These are phyloP conservation scores for Cynaeus angustus DNA, from an alignment of 2,888 invertebrate species.

Conservation along the genomic window DNA sequence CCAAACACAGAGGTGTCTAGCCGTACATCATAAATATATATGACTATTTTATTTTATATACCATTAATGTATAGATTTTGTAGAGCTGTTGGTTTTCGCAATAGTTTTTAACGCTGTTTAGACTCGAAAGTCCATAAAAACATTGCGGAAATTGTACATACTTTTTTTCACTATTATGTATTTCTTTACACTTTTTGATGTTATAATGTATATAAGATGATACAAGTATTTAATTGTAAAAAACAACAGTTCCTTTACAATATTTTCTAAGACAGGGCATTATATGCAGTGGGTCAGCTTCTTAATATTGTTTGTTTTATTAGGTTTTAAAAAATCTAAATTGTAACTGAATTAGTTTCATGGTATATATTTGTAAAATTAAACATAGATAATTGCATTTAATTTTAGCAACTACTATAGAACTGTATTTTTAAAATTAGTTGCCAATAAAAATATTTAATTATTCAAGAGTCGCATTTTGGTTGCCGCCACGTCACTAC, in stretches of 20 bases:
- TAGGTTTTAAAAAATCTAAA: constrained; percentile 30
- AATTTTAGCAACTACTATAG: constrained; percentile 47
- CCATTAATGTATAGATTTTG: constrained; percentile 51
- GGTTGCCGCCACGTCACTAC: not conserved
- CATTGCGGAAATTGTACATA: constrained; percentile 45
- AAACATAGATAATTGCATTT: constrained; percentile 51
- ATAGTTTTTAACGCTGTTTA: constrained; percentile 26
- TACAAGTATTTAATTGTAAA: constrained; percentile 53
- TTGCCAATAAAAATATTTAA: constrained; percentile 51
- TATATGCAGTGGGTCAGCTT: constrained; percentile 50
- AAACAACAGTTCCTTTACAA: constrained; percentile 51
- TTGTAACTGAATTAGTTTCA: constrained; percentile 38
- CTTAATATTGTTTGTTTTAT: constrained; percentile 39
- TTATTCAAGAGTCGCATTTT: constrained; percentile 16
- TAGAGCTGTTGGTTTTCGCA: constrained; percentile 50
- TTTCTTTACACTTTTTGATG: constrained; percentile 58
- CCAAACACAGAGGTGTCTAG: constrained; percentile 6
- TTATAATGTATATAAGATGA: constrained; percentile 52
- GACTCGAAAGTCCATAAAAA: constrained; percentile 32
- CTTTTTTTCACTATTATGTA: constrained; percentile 51
- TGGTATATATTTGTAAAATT: constrained; percentile 45
- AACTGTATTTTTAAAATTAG: constrained; percentile 50
- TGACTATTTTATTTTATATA: constrained; percentile 55
- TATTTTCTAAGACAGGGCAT: constrained; percentile 53
- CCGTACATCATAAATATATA: constrained; percentile 27